Percentiles rank a stretch among this genome's conserved stretches.
phyloP scores from a whole-genome alignment of 2,888 invertebrate species.

The Molanna angustata region DNA sequence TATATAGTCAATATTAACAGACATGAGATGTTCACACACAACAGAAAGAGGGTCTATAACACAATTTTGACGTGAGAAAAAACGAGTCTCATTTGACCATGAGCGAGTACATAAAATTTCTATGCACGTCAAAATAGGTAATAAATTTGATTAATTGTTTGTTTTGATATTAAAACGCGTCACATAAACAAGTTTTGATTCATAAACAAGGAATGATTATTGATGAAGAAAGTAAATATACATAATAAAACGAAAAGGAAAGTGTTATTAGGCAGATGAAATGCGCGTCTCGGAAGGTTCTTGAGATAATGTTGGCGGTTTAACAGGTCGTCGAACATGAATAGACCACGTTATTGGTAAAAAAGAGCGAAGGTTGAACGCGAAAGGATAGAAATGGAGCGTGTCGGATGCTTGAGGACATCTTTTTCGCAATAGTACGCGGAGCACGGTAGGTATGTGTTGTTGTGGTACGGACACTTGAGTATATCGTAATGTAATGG shows the following conservation, averaged over 20 bases:
- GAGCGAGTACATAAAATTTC: constrained; percentile 5
- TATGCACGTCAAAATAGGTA: constrained; percentile 8
- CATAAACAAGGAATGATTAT: constrained; percentile 16
- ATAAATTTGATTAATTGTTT: constrained; percentile 10
- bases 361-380: constrained; percentile 14
- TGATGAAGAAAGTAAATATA: constrained; percentile 19
- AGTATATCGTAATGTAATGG: constrained; percentile 7
- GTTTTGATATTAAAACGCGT: constrained; percentile 7
- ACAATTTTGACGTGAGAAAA: too few species aligned
- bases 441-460: constrained; percentile 10
- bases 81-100: too few species aligned
- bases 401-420: constrained; percentile 11
- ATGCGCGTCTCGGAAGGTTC: neutral
- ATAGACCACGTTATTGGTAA: constrained; percentile 1
- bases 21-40: too few species aligned
- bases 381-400: constrained; percentile 11
- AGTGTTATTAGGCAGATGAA: too few species aligned
- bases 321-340: neutral
- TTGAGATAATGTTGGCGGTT: neutral
- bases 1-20: too few species aligned
- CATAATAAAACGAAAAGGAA: constrained; percentile 19
- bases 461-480: constrained; percentile 14
- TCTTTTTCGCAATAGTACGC: constrained; percentile 9
- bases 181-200: constrained; percentile 11
- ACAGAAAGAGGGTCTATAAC: too few species aligned